Evolutionary conservation across 2,888 invertebrate species (phyloP).

Genomic region (Drosophila paramelanica): DNA sequence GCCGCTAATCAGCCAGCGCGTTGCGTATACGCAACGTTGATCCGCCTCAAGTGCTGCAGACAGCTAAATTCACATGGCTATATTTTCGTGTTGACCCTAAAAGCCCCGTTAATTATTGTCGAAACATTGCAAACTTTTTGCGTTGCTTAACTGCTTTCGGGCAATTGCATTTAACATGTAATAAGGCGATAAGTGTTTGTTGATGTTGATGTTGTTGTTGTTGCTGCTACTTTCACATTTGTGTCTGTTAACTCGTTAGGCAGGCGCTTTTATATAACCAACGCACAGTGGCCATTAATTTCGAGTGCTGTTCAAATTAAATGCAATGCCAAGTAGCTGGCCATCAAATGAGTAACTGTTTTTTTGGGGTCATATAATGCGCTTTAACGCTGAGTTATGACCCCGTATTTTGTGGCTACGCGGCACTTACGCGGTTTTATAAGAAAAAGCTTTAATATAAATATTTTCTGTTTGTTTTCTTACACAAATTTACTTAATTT

Average conservation of each 20-base stretch:
- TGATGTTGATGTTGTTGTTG: conserved; percentile 5
- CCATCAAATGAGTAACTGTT: conserved; percentile 41
- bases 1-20: conserved; percentile 33
- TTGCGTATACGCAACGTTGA: conserved; percentile 48
- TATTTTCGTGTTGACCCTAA: conserved; percentile 14
- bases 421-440: not conserved
- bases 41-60: conserved; percentile 26
- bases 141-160: conserved; percentile 52
- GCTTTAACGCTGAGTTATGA: conserved; percentile 37
- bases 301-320: conserved; percentile 60
- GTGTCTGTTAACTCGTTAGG: conserved; percentile 23
- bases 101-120: conserved; percentile 39
- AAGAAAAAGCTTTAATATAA: conserved; percentile 12
- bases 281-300: conserved; percentile 60
- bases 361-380: conserved; percentile 12
- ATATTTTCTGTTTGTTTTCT: not conserved
- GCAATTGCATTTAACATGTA: conserved; percentile 55
- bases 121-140: conserved; percentile 31
- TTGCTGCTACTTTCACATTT: conserved; percentile 33
- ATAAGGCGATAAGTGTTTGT: conserved; percentile 37
- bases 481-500: not conserved
- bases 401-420: conserved; percentile 18
- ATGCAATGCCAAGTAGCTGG: conserved; percentile 40
- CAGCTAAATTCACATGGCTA: not conserved
- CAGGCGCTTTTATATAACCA: conserved; percentile 41